Conservation (phyloP, 2,888 invertebrate genomes). For the Dexiosoma caninum region DNA sequence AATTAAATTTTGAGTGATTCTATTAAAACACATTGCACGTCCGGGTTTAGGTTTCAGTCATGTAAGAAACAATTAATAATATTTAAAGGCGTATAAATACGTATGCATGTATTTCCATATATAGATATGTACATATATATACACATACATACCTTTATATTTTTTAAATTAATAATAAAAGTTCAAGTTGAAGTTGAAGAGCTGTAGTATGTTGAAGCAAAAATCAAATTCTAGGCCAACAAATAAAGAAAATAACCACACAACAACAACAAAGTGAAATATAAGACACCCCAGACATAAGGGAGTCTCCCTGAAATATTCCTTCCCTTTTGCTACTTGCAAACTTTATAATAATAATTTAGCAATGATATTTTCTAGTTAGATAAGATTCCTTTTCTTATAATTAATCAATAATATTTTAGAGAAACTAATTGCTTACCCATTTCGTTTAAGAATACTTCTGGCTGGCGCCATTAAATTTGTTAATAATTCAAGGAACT, state of each 20-base stretch:
- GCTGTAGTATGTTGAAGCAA: background rate
- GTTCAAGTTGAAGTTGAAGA: constrained; percentile 58
- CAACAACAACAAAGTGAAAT: constrained; percentile 17
- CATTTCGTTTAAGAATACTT: constrained; percentile 1
- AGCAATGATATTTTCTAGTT: background rate
- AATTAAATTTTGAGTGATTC: constrained; percentile 1
- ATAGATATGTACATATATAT: no score
- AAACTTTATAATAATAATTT: background rate
- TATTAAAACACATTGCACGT: constrained; percentile 42
- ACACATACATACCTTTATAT: no score
- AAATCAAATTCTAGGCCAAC: constrained; percentile 32
- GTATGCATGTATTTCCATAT: no score
- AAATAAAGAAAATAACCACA: background rate
- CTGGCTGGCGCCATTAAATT: background rate
- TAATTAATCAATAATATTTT: background rate
- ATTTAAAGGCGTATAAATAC: background rate
- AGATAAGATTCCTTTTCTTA: background rate
- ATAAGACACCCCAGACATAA: constrained; percentile 58
- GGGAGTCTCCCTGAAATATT: constrained; percentile 25
- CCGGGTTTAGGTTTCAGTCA: constrained; percentile 33
- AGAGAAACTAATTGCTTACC: background rate
- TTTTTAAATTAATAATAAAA: no score
- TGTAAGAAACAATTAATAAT: constrained; percentile 41
- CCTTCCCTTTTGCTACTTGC: background rate
- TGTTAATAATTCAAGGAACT: constrained; percentile 20